These are phyloP conservation scores for Helobdella robusta DNA, from an alignment of 2,888 invertebrate species.

Conservation along the genomic window DNA sequence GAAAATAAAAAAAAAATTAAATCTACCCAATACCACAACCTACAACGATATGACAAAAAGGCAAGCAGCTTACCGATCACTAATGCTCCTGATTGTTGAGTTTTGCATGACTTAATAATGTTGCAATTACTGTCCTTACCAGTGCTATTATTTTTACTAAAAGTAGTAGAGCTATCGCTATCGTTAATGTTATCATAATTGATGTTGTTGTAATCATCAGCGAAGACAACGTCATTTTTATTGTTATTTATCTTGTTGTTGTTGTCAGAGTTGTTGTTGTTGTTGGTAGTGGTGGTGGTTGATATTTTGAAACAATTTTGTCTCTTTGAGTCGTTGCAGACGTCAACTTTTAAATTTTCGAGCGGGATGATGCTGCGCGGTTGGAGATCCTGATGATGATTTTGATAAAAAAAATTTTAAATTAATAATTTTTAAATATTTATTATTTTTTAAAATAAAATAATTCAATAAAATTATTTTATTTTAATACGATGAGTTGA, in stretches of 20 bases:
- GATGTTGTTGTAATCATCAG: background rate
- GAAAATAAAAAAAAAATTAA: no score
- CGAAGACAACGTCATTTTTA: no score
- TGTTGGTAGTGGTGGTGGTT: slow-evolving; percentile 55
- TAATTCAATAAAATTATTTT: background rate
- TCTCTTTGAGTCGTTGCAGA: slow-evolving; percentile 76
- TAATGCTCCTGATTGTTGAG: slow-evolving; percentile 81
- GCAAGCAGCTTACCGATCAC: no score
- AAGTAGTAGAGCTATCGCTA: background rate
- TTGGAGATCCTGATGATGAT: slow-evolving; percentile 68
- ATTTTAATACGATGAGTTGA: no score
- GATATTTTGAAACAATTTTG: slow-evolving; percentile 90
- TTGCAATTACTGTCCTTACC: slow-evolving; percentile 39
- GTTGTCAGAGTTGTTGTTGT: background rate
- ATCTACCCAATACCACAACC: no score
- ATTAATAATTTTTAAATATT: background rate
- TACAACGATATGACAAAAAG: no score
- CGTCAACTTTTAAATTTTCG: slow-evolving; percentile 85
- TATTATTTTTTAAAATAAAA: background rate
- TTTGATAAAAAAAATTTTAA: background rate
- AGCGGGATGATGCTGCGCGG: slow-evolving; percentile 93
- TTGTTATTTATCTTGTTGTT: background rate
- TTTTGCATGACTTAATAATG: slow-evolving; percentile 71
- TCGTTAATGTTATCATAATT: background rate
- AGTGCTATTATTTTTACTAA: background rate